phyloP scores from a whole-genome alignment of 2,797 vertebrate genomes.

The Macropus fuliginosus region DNA sequence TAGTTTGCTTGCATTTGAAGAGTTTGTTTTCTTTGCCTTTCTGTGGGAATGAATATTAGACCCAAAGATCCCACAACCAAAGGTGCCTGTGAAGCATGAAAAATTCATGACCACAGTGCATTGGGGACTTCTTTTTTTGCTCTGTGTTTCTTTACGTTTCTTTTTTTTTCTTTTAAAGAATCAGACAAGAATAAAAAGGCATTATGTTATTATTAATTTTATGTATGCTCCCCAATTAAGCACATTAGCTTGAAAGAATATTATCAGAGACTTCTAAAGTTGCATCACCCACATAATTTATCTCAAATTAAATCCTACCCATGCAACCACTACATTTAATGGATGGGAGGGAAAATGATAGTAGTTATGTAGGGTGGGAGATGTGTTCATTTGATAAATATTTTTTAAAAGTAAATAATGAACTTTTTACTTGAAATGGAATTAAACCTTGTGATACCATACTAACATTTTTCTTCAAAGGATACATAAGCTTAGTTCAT shows the following conservation, averaged over 20 bases:
- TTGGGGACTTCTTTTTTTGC: not conserved
- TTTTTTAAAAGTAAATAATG: not conserved
- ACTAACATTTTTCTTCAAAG: not conserved
- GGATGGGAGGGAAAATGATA: not conserved
- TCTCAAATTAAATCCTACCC: not conserved
- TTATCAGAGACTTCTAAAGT: not conserved
- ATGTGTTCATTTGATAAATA: not conserved
- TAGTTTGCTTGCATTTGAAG: not conserved
- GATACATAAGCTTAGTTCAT: not conserved
- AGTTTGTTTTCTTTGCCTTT: not conserved
- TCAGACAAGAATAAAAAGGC: not conserved
- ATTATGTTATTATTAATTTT: not conserved
- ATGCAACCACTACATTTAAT: not conserved
- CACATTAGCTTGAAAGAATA: not conserved
- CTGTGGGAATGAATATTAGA: not conserved
- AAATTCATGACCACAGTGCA: not conserved
- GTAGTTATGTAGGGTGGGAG: not conserved
- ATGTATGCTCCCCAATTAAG: not conserved
- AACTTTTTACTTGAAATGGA: not conserved
- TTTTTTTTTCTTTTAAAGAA: not conserved
- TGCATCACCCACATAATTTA: not conserved
- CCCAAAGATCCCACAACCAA: accelerated
- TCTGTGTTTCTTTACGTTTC: not conserved
- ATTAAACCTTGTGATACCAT: not conserved
- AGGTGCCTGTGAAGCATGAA: not conserved